Base-by-base conservation (phyloP, 2,797 vertebrate genomes). In the Centropyge bicolor region DNA sequence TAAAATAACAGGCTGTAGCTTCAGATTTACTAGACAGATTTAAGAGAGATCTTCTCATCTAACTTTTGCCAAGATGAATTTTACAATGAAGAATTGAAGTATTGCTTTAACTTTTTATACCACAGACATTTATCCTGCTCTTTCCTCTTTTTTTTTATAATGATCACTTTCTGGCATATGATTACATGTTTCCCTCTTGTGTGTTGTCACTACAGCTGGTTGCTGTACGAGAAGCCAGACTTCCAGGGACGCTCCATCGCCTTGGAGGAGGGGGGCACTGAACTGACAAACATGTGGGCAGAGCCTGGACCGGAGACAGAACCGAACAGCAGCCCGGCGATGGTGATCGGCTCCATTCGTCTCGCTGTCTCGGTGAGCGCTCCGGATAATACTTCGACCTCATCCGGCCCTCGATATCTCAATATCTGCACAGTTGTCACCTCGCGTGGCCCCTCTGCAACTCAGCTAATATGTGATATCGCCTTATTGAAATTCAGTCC, bases 181-280 rank as follows among this genome's bases (percentile, higher is more conserved):
- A 45, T 40, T 9, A 20, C n/a, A 2, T n/a, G 2, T 41, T 17
- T 51, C 19, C 5, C 16, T 41, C 22, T 63, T 6, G n/a, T 46
- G 27, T 74, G 7, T 71, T 79, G 68, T 22, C 66, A 16, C 62
- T 83, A 55, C 91, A 99, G 98, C 89, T 99, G 98, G 98, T 87
- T 99, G 84, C 94, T 99, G 4, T 98, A 97, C 45, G 97, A 99
- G 86, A 97, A 96, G 78, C 97, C 97, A 8, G 95, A 95, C 90
- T 99, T 97, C 89, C 95, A 97, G 91, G 98, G 98, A 0, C 94
- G 95, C 22, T 93, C 91, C 73, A 91, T 98, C 52, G 94, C 97
- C 1, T 67, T 99, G 91, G 97, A 99, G 87, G 98, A 99, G 92
- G 97, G 96, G 59, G 90, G 89, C 66, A 46, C 90, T 22, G 96